These are phyloP conservation scores for Neotoma lepida DNA, from an alignment of 2,113 vertebrate species.

Conservation along the genomic window DNA sequence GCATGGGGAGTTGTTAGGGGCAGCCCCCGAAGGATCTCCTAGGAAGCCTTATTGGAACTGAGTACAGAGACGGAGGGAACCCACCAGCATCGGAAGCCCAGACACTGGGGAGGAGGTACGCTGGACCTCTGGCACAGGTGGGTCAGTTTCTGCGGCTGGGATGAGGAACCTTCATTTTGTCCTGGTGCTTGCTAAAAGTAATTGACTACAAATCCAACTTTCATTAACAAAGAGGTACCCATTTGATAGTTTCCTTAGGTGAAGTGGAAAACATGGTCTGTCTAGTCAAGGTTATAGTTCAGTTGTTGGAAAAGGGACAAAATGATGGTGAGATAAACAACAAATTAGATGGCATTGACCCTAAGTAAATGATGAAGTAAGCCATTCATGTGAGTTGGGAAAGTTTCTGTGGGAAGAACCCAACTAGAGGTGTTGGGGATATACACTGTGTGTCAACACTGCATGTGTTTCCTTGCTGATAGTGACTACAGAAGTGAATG, in stretches of 20 bases:
- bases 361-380: not conserved
- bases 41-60: not conserved
- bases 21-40: accelerated
- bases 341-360: not conserved
- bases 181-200: not conserved
- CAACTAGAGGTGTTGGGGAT: not conserved
- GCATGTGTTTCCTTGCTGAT: not conserved
- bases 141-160: not conserved
- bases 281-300: not conserved
- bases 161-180: not conserved
- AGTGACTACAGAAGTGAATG: not conserved
- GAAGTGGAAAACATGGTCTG: not conserved
- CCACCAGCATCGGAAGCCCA: not conserved
- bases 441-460: not conserved
- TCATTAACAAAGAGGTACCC: not conserved
- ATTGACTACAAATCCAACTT: not conserved
- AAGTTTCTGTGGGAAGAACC: not conserved
- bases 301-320: not conserved
- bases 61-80: not conserved
- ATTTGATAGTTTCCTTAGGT: not conserved
- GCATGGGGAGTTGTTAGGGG: not conserved
- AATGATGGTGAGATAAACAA: not conserved
- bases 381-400: not conserved
- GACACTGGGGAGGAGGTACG: not conserved
- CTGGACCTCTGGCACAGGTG: no score